phyloP scores from a whole-genome alignment of 2,113 vertebrate species.

The Parotia lawesii region DNA sequence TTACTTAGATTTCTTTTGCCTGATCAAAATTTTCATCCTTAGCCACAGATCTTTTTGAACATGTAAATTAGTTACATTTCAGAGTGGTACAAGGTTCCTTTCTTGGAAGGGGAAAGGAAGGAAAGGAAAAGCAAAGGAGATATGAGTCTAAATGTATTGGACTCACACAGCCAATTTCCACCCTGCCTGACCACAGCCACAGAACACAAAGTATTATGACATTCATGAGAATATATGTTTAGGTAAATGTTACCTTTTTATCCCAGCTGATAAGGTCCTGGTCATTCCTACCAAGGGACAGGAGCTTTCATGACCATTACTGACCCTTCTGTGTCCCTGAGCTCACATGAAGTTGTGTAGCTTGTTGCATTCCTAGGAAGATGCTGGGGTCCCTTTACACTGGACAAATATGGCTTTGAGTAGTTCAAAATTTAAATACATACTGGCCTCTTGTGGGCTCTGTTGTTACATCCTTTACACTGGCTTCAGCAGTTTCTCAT shows the following conservation, averaged over 20 bases:
- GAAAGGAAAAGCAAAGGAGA: background rate
- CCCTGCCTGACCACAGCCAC: background rate
- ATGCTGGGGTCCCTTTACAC: background rate
- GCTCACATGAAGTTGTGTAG: background rate
- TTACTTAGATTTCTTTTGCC: background rate
- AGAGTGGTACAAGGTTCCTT: background rate
- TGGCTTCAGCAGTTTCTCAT: background rate
- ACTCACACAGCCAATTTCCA: background rate
- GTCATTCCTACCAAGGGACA: background rate
- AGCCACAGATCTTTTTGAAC: background rate
- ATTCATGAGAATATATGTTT: background rate
- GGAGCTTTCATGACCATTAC: background rate
- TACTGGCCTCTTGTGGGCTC: conserved; percentile 40
- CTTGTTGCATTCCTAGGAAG: background rate
- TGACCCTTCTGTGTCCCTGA: background rate
- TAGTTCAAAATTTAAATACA: conserved; percentile 9
- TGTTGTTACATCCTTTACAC: background rate
- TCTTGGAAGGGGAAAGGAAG: background rate
- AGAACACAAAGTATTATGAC: background rate
- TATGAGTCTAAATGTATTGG: background rate
- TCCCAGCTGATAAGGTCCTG: background rate
- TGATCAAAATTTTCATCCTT: background rate
- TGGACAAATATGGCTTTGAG: background rate
- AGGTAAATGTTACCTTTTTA: background rate
- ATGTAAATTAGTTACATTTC: background rate